Base-by-base conservation (phyloP, 2,888 invertebrate species). In the Tenthredo mesomela region DNA sequence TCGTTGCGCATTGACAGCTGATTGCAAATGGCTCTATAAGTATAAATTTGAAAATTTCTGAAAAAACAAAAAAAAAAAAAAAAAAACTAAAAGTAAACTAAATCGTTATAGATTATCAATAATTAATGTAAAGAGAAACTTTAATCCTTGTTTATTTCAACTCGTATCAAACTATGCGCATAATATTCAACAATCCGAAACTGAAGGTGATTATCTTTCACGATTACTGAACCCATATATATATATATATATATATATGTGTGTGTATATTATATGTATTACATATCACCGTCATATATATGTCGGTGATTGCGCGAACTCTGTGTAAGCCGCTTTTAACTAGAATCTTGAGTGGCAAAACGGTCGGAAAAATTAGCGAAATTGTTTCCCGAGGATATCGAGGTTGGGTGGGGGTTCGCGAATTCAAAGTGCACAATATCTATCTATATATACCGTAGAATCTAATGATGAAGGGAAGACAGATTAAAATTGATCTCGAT, bases 321-420 rank as follows among this genome's bases (percentile, higher is more conserved):
- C 50, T 71, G 9, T 65, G 21, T 71, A n/a, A 50, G n/a, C 40
- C 37, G 71, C 71, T 71, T 71, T 71, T 37, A 71, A 71, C 71
- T 71, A 40, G 71, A 71, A 37, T 71, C 37, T 37, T n/a, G 18
- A 71, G 12, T 71, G 33, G 18, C 33, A 37, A 71, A 40, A 5
- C 71, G 37, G 40, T n/a, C 37, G 15, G 15, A 9, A 9, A n/a
- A 65, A 65, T 29, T 15, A 50, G 15, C 50, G 18, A 18, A 50
- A 50, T 50, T 50, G 18, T 50, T 50, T 50, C 50, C 50, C 18
- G 50, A 50, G 50, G 18, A 50, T 50, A 50, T 15, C 50, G 50
- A 50, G 50, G 40, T 40, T 9, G 15, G 50, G 50, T 50, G 50
- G 18, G 15, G 12, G 5, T 50, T 18, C 18, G 15, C 50, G 50